Evolutionary conservation across 2,888 invertebrate species (phyloP).

Genomic region (Eupithecia pulchellata): DNA sequence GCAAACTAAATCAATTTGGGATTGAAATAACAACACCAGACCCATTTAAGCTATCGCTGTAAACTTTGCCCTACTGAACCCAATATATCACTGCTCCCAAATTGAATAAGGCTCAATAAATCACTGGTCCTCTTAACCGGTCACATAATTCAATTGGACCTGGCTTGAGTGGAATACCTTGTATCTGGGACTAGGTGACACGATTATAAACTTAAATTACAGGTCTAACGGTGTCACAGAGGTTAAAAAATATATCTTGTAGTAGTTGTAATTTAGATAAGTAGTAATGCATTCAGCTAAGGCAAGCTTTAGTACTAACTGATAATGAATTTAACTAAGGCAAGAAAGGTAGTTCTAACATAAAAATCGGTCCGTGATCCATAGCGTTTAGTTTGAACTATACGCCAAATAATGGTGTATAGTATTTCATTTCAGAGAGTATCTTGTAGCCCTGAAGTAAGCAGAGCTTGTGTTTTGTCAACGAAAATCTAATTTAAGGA

Average conservation of each 20-base stretch:
- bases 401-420: neutral
- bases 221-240: neutral
- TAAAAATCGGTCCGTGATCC: neutral
- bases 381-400: neutral
- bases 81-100: constrained; percentile 37
- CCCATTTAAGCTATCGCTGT: constrained; percentile 8
- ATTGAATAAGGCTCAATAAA: constrained; percentile 54
- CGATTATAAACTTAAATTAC: constrained; percentile 9
- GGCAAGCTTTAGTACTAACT: too few species aligned
- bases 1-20: neutral
- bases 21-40: constrained; percentile 2
- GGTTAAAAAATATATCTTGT: too few species aligned
- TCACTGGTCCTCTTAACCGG: constrained; percentile 54
- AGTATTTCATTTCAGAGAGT: neutral
- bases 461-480: neutral
- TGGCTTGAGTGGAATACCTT: constrained; percentile 56
- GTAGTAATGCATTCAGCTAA: too few species aligned
- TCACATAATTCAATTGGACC: constrained; percentile 59
- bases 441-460: too few species aligned
- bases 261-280: too few species aligned
- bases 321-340: too few species aligned
- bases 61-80: constrained; percentile 26
- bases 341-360: neutral
- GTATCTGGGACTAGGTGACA: constrained; percentile 39
- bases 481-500: neutral